Evolutionary conservation across 23 tunicate genomes (phyloP).

Genomic region (Aplidium turbinatum): DNA sequence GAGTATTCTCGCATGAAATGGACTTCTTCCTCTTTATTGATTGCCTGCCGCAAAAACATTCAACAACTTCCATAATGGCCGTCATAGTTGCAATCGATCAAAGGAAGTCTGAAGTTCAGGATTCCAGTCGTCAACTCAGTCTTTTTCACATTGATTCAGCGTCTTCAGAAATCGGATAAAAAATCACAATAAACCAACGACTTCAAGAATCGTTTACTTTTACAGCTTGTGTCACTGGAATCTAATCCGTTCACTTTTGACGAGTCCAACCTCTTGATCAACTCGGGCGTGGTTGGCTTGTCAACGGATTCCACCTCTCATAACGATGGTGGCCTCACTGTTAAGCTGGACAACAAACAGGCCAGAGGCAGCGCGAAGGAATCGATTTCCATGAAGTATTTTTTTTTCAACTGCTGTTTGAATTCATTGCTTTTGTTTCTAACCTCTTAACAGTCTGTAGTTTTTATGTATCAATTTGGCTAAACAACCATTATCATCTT

Average conservation of each 20-base stretch:
- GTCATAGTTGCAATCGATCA: too few relatives aligned
- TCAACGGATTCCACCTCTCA: neutral
- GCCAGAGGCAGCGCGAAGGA: neutral
- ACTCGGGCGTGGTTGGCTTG: conserved; percentile 22
- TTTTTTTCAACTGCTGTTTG: neutral
- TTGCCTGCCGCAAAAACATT: too few relatives aligned
- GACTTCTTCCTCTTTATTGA: too few relatives aligned
- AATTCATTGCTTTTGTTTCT: neutral
- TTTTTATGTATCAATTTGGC: neutral
- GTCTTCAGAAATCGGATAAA: too few relatives aligned
- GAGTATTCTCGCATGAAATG: too few relatives aligned
- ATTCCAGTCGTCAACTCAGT: too few relatives aligned
- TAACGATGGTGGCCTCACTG: neutral
- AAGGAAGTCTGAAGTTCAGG: too few relatives aligned
- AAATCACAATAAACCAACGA: too few relatives aligned
- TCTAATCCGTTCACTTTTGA: conserved; percentile 42
- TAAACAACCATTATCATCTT: neutral
- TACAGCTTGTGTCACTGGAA: conserved; percentile 25
- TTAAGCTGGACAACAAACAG: neutral
- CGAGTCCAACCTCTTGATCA: conserved; percentile 19
- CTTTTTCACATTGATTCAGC: too few relatives aligned
- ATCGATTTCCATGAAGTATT: neutral
- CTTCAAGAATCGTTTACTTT: neutral
- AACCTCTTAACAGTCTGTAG: too few relatives aligned
- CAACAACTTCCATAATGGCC: too few relatives aligned